Evolutionary conservation across 2,113 vertebrate genomes (phyloP).

Genomic region (Anas platyrhynchos): DNA sequence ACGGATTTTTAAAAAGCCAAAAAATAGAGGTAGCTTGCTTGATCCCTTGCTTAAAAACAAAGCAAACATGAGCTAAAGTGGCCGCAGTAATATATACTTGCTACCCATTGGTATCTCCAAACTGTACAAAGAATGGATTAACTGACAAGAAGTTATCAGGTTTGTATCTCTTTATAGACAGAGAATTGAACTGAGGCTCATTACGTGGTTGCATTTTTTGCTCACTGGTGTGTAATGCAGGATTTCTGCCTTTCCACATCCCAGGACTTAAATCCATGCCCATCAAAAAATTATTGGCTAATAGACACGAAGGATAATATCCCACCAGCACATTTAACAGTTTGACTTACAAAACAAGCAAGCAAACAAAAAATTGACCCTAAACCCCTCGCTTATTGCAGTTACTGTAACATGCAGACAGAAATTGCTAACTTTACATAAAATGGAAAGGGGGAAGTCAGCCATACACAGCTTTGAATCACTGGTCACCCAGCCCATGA

Average conservation of each 20-base stretch:
- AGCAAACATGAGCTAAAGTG: background rate
- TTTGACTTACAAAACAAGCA: too few species aligned
- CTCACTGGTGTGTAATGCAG: background rate
- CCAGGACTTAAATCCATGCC: background rate
- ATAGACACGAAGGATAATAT: background rate
- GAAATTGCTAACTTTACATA: background rate
- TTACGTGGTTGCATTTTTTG: background rate
- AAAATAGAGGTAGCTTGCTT: background rate
- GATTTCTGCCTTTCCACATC: background rate
- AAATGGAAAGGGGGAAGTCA: background rate
- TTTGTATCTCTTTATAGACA: accelerated
- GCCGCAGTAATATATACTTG: background rate
- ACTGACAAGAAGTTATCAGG: background rate
- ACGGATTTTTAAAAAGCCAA: background rate
- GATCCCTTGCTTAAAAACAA: background rate
- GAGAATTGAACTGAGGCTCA: background rate
- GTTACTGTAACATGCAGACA: background rate
- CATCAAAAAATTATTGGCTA: background rate
- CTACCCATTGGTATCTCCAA: background rate
- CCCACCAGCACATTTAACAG: too few species aligned
- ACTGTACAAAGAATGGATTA: background rate
- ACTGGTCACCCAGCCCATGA: background rate
- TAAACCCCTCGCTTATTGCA: background rate
- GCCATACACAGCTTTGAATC: background rate
- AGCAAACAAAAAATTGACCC: background rate